A percentile compares a stretch with the other conserved stretches of the same genome.
Conservation (phyloP, 2,888 invertebrate species). For the Torymus texanus region DNA sequence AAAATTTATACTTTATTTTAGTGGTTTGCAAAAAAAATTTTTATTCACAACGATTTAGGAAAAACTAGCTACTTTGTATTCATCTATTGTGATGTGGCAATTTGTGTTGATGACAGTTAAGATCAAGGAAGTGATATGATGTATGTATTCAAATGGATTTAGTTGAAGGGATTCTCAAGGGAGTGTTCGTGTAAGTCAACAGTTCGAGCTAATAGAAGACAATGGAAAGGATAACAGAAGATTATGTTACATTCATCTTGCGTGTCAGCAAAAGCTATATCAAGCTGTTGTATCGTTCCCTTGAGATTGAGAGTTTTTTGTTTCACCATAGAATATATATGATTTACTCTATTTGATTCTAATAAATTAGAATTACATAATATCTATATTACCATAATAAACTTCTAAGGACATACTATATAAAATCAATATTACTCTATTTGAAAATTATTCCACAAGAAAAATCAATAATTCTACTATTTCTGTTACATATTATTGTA, state of each 20-base stretch:
- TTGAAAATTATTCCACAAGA: too few species aligned
- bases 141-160: neutral
- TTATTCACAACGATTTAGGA: neutral
- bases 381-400: too few species aligned
- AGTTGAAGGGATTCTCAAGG: neutral
- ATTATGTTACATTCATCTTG: neutral
- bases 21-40: too few species aligned
- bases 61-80: neutral
- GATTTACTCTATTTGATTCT: too few species aligned
- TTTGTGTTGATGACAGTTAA: slow-evolving; percentile 11
- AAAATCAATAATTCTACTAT: too few species aligned
- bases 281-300: neutral
- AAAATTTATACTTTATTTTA: too few species aligned
- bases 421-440: too few species aligned
- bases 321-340: neutral
- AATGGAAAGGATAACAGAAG: slow-evolving; percentile 1
- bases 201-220: neutral
- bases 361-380: too few species aligned
- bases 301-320: neutral
- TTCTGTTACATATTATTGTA: too few species aligned
- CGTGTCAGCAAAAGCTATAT: neutral
- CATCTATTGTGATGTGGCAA: neutral
- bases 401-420: too few species aligned
- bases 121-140: neutral
- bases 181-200: neutral